These are phyloP conservation scores for Phalloptychus januarius DNA, from an alignment of 2,797 vertebrate species.

Conservation along the genomic window DNA sequence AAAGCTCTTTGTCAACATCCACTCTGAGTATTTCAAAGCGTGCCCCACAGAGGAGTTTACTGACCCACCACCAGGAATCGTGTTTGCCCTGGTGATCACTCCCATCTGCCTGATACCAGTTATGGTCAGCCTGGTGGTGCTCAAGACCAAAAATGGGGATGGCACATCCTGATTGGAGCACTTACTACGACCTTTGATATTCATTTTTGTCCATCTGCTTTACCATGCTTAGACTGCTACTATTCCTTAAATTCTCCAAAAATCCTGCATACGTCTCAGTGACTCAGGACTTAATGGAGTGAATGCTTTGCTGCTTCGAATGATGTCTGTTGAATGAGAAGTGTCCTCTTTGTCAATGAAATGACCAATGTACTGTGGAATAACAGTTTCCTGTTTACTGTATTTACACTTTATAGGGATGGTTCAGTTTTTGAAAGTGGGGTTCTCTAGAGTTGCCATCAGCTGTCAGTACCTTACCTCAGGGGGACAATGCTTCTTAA, in stretches of 20 bases:
- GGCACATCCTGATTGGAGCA: slow-evolving; percentile 70
- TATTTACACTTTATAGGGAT: neutral
- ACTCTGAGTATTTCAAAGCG: slow-evolving; percentile 69
- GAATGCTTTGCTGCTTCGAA: neutral
- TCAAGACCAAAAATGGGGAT: slow-evolving; percentile 81
- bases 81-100: slow-evolving; percentile 76
- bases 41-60: slow-evolving; percentile 70
- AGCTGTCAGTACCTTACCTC: neutral
- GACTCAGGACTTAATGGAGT: slow-evolving; percentile 5
- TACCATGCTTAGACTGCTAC: slow-evolving; percentile 6
- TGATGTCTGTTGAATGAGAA: neutral
- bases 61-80: slow-evolving; percentile 56
- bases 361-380: slow-evolving; percentile 13
- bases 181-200: neutral
- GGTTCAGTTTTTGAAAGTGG: slow-evolving; percentile 18
- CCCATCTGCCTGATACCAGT: slow-evolving; percentile 81
- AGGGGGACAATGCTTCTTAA: neutral
- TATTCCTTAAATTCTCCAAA: slow-evolving; percentile 21
- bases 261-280: slow-evolving; percentile 16
- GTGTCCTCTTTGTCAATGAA: neutral
- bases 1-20: slow-evolving; percentile 73
- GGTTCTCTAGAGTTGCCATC: slow-evolving; percentile 1
- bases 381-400: slow-evolving; percentile 35
- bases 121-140: slow-evolving; percentile 77
- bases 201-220: slow-evolving; percentile 1